phyloP scores from a whole-genome alignment of 2,113 vertebrate genomes.

The Tyto alba region DNA sequence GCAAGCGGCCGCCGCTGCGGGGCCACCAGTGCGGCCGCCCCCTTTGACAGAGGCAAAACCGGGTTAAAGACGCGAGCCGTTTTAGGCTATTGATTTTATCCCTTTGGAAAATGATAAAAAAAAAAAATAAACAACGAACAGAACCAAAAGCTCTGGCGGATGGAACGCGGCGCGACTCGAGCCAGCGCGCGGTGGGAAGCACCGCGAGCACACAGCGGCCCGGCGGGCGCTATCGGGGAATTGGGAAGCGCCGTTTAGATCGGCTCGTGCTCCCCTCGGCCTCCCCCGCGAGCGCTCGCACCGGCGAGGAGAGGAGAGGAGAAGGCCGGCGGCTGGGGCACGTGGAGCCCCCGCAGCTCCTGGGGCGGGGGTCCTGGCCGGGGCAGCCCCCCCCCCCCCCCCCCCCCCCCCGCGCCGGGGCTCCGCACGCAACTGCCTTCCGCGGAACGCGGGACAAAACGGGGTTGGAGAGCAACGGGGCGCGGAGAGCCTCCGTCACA shows the following conservation, averaged over 20 bases:
- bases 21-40: background rate
- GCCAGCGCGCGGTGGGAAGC: background rate
- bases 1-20: constrained; percentile 10
- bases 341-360: too few species aligned
- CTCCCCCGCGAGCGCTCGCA: too few species aligned
- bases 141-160: background rate
- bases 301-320: too few species aligned
- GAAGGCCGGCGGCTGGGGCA: too few species aligned
- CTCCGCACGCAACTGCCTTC: background rate
- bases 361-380: too few species aligned
- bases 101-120: background rate
- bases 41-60: constrained; percentile 36
- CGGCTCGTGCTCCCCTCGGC: fast-evolving
- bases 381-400: too few species aligned
- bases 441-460: fast-evolving
- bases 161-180: background rate
- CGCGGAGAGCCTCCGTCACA: fast-evolving
- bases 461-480: fast-evolving
- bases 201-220: background rate
- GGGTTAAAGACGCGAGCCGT: constrained; percentile 44
- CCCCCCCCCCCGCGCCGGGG: too few species aligned
- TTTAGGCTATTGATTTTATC: constrained; percentile 10
- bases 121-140: too few species aligned
- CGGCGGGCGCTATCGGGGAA: fast-evolving
- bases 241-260: fast-evolving